Evolutionary conservation across 2,113 vertebrate species (phyloP), one percentile per base, ranked within the genome.

Genomic region (Bothrops jararaca): DNA sequence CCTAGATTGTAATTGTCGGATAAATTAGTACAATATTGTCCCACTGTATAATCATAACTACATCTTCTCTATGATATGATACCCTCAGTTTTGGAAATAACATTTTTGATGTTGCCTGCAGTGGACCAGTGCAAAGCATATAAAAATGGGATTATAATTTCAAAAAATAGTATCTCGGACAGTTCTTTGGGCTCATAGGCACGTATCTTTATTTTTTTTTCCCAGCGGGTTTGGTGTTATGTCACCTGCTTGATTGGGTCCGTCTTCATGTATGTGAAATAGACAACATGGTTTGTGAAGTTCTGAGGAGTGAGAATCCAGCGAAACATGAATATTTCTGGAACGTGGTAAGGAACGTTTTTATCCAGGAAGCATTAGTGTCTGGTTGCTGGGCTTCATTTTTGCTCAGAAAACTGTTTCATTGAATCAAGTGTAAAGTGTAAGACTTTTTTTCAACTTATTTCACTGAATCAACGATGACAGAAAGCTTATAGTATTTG

Each of bases 191-290:
- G 87, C 20, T 56, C n/a, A 22, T 39, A 34, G 88, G 24, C 7
- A 48, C n/a, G 29, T 85, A 69, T 91, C 3, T 45, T 93, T 50
- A 94, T 29, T 96, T 52, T 54, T 23, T 89, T 10, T 23, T 87
- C 5, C 7, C 92, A 99, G 99, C 98, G 1, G 99, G 99, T 3
- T 96, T 98, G 48, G 98, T 99, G 34, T 95, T 99, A 94, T 98
- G 98, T 11, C 98, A 98, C 64, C 98, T 99, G 13, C 97, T 99
- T 53, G 98, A 99, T 97, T 99, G 99, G 99, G 98, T 99, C 50
- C 98, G 98, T 29, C 97, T 99, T 53, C 99, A 99, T 0, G 98
- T 99, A 92, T 98, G 98, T 0, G 99, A 99, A 0, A 98, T 99
- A 95, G 99, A 99, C 91, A 98, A 95, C 92, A 98, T 98, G 96